Evolutionary conservation across 2,113 vertebrate genomes (phyloP).

Genomic region (Salvelinus sp.): DNA sequence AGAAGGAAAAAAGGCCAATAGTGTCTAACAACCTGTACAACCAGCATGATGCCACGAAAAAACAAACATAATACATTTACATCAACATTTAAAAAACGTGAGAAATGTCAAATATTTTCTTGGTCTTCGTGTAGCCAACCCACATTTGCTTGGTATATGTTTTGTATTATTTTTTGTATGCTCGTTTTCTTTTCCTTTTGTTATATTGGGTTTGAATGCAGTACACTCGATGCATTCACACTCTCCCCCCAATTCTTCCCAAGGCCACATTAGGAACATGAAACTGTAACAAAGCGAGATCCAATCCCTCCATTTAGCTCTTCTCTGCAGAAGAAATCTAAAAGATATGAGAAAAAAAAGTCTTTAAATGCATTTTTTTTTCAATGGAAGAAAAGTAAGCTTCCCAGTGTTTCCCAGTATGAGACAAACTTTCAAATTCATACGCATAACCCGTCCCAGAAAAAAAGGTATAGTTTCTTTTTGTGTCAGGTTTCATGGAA

Average conservation of each 20-base stretch:
- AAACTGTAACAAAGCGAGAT: conserved; percentile 67
- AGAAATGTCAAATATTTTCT: conserved; percentile 70
- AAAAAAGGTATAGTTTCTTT: conserved; percentile 55
- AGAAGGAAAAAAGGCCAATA: conserved; percentile 51
- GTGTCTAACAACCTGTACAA: conserved; percentile 65
- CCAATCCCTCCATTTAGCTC: conserved; percentile 35
- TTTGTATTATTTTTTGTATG: conserved; percentile 56
- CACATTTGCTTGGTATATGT: conserved; percentile 64
- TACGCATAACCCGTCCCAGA: conserved; percentile 59
- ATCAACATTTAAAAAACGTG: conserved; percentile 89
- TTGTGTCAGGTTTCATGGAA: conserved; percentile 54
- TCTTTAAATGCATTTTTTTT: conserved; percentile 60
- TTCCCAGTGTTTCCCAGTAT: conserved; percentile 76
- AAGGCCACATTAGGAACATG: conserved; percentile 70
- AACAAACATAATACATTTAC: conserved; percentile 79
- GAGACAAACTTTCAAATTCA: conserved; percentile 67
- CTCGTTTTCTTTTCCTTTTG: conserved; percentile 12
- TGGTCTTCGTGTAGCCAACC: conserved; percentile 52
- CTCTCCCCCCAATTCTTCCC: conserved; percentile 45
- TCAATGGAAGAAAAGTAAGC: conserved; percentile 69
- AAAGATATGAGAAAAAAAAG: conserved; percentile 63
- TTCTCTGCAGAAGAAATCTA: conserved; percentile 60
- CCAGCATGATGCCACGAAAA: conserved; percentile 70
- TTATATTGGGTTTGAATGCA: conserved; percentile 8
- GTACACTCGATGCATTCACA: conserved; percentile 34